phyloP scores from a whole-genome alignment of 2,888 invertebrate genomes.

The Coenonympha arcania region DNA sequence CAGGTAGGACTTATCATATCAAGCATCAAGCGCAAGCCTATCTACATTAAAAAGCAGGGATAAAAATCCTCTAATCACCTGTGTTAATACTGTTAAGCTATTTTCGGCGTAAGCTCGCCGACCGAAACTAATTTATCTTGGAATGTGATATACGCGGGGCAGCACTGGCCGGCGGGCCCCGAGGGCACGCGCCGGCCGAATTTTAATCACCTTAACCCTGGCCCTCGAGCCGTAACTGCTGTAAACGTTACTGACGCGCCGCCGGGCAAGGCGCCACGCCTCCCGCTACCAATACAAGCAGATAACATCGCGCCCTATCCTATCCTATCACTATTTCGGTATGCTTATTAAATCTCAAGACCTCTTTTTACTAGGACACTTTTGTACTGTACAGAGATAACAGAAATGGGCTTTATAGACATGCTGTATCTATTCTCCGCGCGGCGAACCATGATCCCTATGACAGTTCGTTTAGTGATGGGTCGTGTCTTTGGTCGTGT shows the following conservation, averaged over 20 bases:
- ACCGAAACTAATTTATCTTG: slow-evolving; percentile 72
- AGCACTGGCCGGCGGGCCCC: slow-evolving; percentile 44
- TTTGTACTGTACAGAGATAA: too few species aligned
- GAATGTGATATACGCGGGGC: slow-evolving; percentile 70
- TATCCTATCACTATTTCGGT: not conserved
- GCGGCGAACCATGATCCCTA: too few species aligned
- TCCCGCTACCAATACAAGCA: slow-evolving; percentile 26
- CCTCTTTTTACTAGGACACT: too few species aligned
- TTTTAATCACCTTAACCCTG: slow-evolving; percentile 64
- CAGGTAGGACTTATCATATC: too few species aligned
- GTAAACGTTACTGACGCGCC: slow-evolving; percentile 48
- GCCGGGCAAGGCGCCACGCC: slow-evolving; percentile 47
- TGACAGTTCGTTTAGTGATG: too few species aligned
- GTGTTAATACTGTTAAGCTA: slow-evolving; percentile 34
- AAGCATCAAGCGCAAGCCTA: too few species aligned
- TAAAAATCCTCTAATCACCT: slow-evolving; percentile 52
- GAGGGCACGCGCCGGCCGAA: slow-evolving; percentile 56
- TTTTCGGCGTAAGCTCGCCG: slow-evolving; percentile 60
- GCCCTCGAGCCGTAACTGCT: slow-evolving; percentile 53
- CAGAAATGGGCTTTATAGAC: too few species aligned
- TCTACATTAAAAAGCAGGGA: too few species aligned
- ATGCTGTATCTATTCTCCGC: too few species aligned
- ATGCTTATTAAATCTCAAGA: not conserved
- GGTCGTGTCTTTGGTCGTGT: too few species aligned
- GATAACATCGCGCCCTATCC: slow-evolving; percentile 16